A percentile compares a stretch with the other conserved stretches of the same genome.
phyloP scores from a whole-genome alignment of 2,113 vertebrate genomes.

The Genyomyrus donnyi region DNA sequence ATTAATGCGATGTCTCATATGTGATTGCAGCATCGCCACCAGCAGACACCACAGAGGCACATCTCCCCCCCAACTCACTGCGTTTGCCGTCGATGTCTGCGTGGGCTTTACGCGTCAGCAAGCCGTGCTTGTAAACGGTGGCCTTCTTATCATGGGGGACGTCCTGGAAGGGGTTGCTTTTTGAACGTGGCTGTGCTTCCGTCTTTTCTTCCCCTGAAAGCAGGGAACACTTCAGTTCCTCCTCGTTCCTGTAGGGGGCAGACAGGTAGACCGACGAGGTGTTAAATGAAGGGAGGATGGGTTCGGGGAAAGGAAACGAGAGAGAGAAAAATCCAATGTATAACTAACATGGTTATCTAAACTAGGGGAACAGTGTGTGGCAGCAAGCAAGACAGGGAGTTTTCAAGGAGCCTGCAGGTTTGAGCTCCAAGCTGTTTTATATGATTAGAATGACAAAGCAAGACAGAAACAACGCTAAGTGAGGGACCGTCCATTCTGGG shows the following conservation, averaged over 20 bases:
- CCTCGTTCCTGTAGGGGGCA: slow-evolving; percentile 59
- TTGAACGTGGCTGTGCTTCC: slow-evolving; percentile 48
- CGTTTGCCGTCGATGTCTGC: slow-evolving; percentile 81
- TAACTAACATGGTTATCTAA: background rate
- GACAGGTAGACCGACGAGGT: background rate
- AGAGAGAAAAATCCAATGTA: background rate
- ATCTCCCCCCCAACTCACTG: slow-evolving; percentile 59
- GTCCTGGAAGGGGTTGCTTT: slow-evolving; percentile 69
- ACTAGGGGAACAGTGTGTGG: background rate
- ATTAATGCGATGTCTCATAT: background rate
- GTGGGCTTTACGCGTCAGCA: slow-evolving; percentile 74
- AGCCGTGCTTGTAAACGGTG: slow-evolving; percentile 68
- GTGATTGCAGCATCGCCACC: background rate
- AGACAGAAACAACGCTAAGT: background rate
- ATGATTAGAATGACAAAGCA: background rate
- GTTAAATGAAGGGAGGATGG: background rate
- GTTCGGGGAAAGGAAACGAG: background rate
- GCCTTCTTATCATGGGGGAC: slow-evolving; percentile 64
- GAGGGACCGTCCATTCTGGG: background rate
- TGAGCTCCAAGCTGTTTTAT: background rate
- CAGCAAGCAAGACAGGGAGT: background rate
- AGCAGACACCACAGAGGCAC: background rate
- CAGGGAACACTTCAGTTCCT: slow-evolving; percentile 50
- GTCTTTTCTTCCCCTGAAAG: slow-evolving; percentile 39
- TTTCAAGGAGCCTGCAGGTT: background rate